Evolutionary conservation across 2,113 vertebrate species (phyloP), one percentile per base, ranked within the genome.

Genomic region (Etheostoma spectabile): DNA sequence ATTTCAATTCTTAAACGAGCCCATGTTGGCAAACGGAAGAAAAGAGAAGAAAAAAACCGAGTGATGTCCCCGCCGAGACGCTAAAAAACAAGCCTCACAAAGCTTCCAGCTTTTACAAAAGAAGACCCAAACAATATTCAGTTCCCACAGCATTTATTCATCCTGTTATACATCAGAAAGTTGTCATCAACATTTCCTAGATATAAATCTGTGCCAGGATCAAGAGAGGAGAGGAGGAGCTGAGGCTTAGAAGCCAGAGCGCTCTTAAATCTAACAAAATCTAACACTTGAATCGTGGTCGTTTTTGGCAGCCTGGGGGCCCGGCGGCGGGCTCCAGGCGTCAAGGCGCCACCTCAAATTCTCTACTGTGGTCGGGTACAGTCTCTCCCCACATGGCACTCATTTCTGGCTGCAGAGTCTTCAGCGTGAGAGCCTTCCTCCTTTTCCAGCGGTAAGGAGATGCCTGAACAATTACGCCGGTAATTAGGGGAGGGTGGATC

Each of bases 321-420:
- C 95, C 94, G 85, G 96, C 94, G 93, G 95, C 95, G 94, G 95
- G 95, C 93, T 93, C 96, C 95, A 96, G 96, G 96, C 97, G 90
- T 97, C 95, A 96, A 95, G 96, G 97, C 96, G 96, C 97, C 96
- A 96, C 95, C 95, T 96, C 96, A 97, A 92, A 96, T 96, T 95
- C 96, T 96, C 95, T 95, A 96, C 95, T 97, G 97, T 96, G 97
- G 96, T 96, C 90, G 93, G 94, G 95, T 94, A 94, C 83, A 86
- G 87, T 86, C 96, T 95, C 94, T 96, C 94, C 88, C 96, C 97
- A 97, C 95, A 97, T 97, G 97, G 96, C 96, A 97, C 97, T 97
- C 96, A 97, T 98, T 96, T 97, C 95, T 96, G 96, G 96, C 96
- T 95, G 86, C 85, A 18, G 87, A 80, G 91, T 55, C 95, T 42